These are phyloP conservation scores for Tetheella fluctuosa DNA, from an alignment of 2,888 invertebrate genomes.

Conservation along the genomic window DNA sequence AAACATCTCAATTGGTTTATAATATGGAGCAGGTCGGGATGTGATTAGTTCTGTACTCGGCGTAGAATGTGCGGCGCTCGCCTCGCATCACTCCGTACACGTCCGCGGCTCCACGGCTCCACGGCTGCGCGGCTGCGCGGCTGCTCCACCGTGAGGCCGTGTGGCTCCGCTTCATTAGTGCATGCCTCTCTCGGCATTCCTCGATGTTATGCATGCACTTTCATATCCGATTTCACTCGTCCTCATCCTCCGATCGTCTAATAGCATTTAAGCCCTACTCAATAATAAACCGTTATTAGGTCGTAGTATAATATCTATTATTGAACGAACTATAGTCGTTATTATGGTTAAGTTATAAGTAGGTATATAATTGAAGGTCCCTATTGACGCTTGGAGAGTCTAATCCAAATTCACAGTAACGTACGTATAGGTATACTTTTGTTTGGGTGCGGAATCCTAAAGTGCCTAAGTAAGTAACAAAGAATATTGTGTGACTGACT, in stretches of 20 bases:
- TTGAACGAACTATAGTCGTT: too few species aligned
- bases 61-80: background rate
- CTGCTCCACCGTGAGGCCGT: too few species aligned
- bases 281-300: background rate
- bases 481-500: too few species aligned
- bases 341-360: too few species aligned
- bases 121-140: too few species aligned
- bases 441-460: too few species aligned
- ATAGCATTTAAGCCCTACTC: background rate
- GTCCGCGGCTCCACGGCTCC: background rate
- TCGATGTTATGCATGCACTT: background rate
- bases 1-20: background rate
- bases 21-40: background rate
- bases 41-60: background rate
- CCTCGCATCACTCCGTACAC: too few species aligned
- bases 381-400: too few species aligned
- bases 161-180: slow-evolving; percentile 8
- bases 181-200: background rate
- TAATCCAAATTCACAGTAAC: too few species aligned
- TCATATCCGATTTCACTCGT: background rate
- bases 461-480: too few species aligned
- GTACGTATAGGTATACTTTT: too few species aligned
- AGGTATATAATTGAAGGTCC: too few species aligned
- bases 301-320: background rate
- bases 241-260: background rate